Evolutionary conservation across 2,888 invertebrate species (phyloP).

Genomic region (Drosophila phalerata): DNA sequence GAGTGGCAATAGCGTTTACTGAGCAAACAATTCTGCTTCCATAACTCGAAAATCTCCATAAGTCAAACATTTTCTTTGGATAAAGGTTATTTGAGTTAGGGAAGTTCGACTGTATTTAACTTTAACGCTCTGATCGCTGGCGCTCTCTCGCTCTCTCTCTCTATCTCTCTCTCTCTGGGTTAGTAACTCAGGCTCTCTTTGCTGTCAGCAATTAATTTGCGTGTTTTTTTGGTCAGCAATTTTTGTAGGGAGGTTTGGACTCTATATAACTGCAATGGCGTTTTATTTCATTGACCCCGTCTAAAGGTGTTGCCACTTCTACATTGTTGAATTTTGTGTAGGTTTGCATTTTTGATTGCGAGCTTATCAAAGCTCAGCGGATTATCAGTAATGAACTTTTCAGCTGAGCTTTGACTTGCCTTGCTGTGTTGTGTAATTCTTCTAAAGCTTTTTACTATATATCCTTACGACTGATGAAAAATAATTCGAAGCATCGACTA

Average conservation of each 20-base stretch:
- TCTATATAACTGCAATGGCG: slow-evolving; percentile 56
- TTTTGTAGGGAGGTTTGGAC: neutral
- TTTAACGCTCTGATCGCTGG: slow-evolving; percentile 17
- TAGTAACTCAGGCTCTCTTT: neutral
- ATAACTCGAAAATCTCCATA: too few species aligned
- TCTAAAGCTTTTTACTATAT: neutral
- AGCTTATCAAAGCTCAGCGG: slow-evolving; percentile 34
- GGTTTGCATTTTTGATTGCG: slow-evolving; percentile 21
- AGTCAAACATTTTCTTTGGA: too few species aligned
- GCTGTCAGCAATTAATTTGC: slow-evolving; percentile 20
- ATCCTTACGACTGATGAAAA: too few species aligned
- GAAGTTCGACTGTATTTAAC: too few species aligned
- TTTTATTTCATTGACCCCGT: slow-evolving; percentile 69
- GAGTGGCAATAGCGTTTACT: too few species aligned
- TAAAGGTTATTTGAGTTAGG: too few species aligned
- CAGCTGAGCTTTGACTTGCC: slow-evolving; percentile 39
- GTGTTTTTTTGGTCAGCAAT: neutral
- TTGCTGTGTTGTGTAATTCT: slow-evolving; percentile 1
- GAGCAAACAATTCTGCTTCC: too few species aligned
- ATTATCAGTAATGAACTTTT: slow-evolving; percentile 34
- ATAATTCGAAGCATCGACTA: too few species aligned
- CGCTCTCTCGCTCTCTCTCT: slow-evolving; percentile 3
- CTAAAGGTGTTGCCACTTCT: slow-evolving; percentile 11
- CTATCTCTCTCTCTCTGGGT: slow-evolving; percentile 13
- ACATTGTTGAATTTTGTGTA: slow-evolving; percentile 34